phyloP scores from a whole-genome alignment of 2,888 invertebrate species.

The Pedicia rivosa region DNA sequence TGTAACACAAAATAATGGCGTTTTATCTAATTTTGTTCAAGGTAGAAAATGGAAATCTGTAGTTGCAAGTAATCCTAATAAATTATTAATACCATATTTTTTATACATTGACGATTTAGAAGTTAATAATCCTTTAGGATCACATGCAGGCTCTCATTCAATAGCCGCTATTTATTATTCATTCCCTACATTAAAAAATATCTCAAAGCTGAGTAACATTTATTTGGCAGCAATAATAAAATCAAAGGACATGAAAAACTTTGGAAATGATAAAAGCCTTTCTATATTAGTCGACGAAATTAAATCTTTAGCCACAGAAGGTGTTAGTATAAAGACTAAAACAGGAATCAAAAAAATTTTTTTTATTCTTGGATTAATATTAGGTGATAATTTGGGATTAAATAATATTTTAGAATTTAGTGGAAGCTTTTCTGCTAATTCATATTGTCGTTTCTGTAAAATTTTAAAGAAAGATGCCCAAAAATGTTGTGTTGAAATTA shows the following conservation, averaged over 20 bases:
- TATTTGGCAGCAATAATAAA: neutral
- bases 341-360: neutral
- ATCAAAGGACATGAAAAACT: neutral
- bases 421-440: neutral
- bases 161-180: constrained; percentile 1
- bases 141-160: neutral
- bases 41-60: neutral
- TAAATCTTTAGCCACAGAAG: neutral
- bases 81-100: constrained; percentile 2
- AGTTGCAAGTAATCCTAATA: neutral
- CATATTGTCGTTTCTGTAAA: constrained; percentile 1
- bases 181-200: neutral
- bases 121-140: neutral
- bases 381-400: constrained; percentile 3
- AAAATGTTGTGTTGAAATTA: neutral
- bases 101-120: constrained; percentile 1
- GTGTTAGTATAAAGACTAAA: neutral
- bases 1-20: neutral
- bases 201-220: constrained; percentile 1
- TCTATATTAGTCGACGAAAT: neutral
- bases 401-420: neutral
- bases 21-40: constrained; percentile 1
- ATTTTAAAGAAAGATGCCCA: neutral
- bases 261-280: constrained; percentile 3
- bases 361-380: neutral